Base-by-base conservation (phyloP, 2,113 vertebrate genomes). In the Piliocolobus tephrosceles region DNA sequence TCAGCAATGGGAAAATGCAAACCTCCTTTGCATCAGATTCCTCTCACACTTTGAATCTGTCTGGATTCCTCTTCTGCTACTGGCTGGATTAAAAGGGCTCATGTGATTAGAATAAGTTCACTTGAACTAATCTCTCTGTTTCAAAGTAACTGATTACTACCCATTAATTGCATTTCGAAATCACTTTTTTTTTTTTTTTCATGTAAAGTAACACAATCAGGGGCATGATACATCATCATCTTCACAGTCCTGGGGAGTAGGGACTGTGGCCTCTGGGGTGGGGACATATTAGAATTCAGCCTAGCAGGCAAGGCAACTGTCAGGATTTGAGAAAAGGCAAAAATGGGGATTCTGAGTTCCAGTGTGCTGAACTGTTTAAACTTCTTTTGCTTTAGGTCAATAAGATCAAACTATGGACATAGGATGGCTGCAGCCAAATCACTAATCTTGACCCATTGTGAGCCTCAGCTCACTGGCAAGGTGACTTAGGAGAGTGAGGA, bases 81-180 rank as follows among this genome's bases (percentile, higher is more conserved):
- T 38, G 35, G 43, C 2, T 95, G 25, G 57, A 66, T 95, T 75
- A 75, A 89, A 95, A 76, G 9, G 47, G 12, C 11, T 57, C 14
- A 1, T 18, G 4, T 55, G n/a, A 55, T 61, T 80, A 76, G 43
- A 93, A 52, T 25, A 87, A 23, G 10, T 20, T 8, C 14, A 57
- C 30, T 87, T 1, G 6, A 88, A 78, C 32, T n/a, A 27, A 80
- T 81, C 25, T 89, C 35, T 18, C 17, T 96, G n/a, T 90, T 92
- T 81, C 58, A 96, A 80, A 32, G 17, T 90, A 80, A 95, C 64
- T 83, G 76, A 73, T 89, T 66, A 66, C 3, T 70, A 38, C 79
- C 50, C 10, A 55, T 79, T 80, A 47, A 92, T 64, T 66, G 32
- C 43, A 16, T 55, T 94, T 52, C 8, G 38, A 76, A 94, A 80